Evolutionary conservation across 2,888 invertebrate species (phyloP), one percentile per base, ranked within the genome.

Genomic region (Actias luna): DNA sequence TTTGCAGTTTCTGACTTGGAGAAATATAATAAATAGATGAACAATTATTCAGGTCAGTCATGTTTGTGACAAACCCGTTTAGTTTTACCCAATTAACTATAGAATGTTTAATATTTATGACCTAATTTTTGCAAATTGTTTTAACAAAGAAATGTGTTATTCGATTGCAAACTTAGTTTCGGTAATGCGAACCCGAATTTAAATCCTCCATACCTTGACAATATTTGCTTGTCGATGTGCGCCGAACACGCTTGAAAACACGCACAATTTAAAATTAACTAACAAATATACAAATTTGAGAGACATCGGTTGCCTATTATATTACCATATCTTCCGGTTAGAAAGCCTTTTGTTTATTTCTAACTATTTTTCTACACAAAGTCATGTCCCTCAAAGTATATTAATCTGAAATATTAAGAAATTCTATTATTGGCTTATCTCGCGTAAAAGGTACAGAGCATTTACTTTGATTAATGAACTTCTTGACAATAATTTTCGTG

Each of bases 181-280:
- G 22, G 5, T 36, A 50, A 4, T 50, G 18, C 31, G 3, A 33
- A 2, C 25, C 16, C 27, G 14, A 31, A 35, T 60, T 18, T n/a
- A 60, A 70, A 69, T 76, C 70, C 74, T 73, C 69, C 66, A 73
- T 72, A 73, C 72, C 67, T 57, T 36, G 60, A 39, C 58, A 62
- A 65, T 63, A 25, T 67, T 46, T 22, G 78, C 81, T 81, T 78
- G 64, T 55, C 75, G 66, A 68, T 79, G 77, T 79, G 66, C 68
- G 69, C 71, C 67, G 69, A 74, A 78, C 80, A 78, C 74, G 75
- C 80, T 76, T 79, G 65, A 35, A 33, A 70, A 67, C 80, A 82
- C 79, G 74, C 82, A 70, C 68, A 65, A 68, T 70, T 73, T 73
- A 67, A 75, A 74, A 70, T 69, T 63, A 69, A 79, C 78, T 82